These are phyloP conservation scores for Epizoanthus illoricatus DNA, from an alignment of 92 coral and sea anemone species.

Conservation along the genomic window DNA sequence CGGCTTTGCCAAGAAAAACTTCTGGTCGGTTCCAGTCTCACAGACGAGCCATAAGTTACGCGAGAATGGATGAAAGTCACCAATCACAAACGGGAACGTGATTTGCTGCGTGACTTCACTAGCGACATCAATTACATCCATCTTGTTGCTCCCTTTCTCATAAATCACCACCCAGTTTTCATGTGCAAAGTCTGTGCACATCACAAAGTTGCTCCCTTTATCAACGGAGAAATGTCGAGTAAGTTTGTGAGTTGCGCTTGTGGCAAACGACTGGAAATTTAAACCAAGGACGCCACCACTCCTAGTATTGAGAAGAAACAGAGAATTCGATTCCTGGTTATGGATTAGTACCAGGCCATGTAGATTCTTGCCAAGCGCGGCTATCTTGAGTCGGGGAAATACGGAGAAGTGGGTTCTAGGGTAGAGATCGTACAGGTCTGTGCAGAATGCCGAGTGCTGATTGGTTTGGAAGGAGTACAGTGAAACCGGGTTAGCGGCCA, in stretches of 20 bases:
- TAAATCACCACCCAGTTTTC: conserved; percentile 78
- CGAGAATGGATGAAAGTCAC: conserved; percentile 85
- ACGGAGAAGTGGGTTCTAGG: conserved; percentile 66
- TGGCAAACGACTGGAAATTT: conserved; percentile 67
- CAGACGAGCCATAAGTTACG: conserved; percentile 90
- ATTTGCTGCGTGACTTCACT: conserved; percentile 70
- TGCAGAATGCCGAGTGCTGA: conserved; percentile 73
- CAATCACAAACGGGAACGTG: conserved; percentile 97
- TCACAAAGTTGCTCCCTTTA: conserved; percentile 57
- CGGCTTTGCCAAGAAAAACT: conserved; percentile 78
- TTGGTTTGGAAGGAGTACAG: conserved; percentile 84
- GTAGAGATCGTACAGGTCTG: conserved; percentile 78
- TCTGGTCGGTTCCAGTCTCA: conserved; percentile 95
- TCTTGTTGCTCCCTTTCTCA: conserved; percentile 79
- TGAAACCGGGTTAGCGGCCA: conserved; percentile 84
- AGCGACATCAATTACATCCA: conserved; percentile 76
- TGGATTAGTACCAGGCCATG: conserved; percentile 85
- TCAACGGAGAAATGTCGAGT: conserved; percentile 91
- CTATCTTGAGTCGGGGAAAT: conserved; percentile 78
- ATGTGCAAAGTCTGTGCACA: conserved; percentile 64
- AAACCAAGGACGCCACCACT: conserved; percentile 60
- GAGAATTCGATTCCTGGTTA: conserved; percentile 74
- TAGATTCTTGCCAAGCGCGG: conserved; percentile 78
- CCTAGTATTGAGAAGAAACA: conserved; percentile 68
- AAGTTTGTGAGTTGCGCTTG: conserved; percentile 75